phyloP scores from a whole-genome alignment of 2,888 invertebrate species.

The Sminthurinus aureus region DNA sequence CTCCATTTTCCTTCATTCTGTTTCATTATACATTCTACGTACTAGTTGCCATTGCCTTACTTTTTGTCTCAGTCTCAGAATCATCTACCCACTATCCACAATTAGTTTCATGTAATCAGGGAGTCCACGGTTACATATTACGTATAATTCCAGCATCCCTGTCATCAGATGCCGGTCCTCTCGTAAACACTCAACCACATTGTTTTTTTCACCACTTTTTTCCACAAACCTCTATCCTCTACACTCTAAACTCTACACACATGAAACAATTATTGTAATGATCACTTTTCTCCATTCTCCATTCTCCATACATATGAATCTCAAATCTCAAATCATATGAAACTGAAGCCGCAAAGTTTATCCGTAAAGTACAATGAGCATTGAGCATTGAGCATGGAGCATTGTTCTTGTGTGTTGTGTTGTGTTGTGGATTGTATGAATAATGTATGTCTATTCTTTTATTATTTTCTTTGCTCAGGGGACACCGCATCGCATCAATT shows the following conservation, averaged over 20 bases:
- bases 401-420: too few relatives aligned
- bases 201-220: constrained; percentile 10
- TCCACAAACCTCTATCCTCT: neutral
- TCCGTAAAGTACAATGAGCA: neutral
- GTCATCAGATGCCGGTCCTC: neutral
- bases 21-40: neutral
- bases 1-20: neutral
- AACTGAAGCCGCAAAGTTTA: constrained; percentile 21
- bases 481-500: too few relatives aligned
- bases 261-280: constrained; percentile 39
- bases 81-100: neutral
- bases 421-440: too few relatives aligned
- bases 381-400: too few relatives aligned
- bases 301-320: constrained; percentile 17
- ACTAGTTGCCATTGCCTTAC: neutral
- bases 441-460: too few relatives aligned
- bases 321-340: constrained; percentile 17
- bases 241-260: neutral
- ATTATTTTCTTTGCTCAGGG: too few relatives aligned
- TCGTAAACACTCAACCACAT: neutral
- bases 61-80: neutral
- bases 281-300: neutral
- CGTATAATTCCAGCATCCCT: constrained; percentile 10
- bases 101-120: constrained; percentile 17
- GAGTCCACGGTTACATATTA: constrained; percentile 3